Base-by-base conservation (phyloP, 2,797 vertebrate genomes). In the Apodemus agrarius region DNA sequence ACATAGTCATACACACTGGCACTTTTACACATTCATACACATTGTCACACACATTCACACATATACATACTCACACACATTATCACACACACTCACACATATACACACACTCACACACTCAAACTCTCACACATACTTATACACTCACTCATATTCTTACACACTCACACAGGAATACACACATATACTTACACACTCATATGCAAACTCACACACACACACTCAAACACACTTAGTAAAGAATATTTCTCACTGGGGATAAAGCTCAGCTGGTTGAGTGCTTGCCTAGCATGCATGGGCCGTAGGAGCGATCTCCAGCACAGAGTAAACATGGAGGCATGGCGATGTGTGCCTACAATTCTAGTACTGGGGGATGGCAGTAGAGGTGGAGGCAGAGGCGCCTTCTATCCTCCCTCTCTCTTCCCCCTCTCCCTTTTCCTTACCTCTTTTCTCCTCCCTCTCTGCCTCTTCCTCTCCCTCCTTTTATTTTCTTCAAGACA, bases 361-460 rank as follows among this genome's bases (percentile, higher is more conserved):
- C 46, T 13, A 24, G 19, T 49, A 52, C 59, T n/a, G 7, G 40
- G 31, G 6, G 19, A 37, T 22, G 19, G n/a, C 69, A 72, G n/a
- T 72, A 19, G 69, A 72, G 19, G n/a, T 10, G 69, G n/a, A 67
- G 31, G 43, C 6, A 1, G 16, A 6, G 40, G 29, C 14, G 65
- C 29, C 40, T 13, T 65, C 5, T 29, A 43, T 31, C 26, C 29
- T 79, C 14, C 14, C 16, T 1, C 14, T 59, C 16, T 19, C 21
- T 37, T 6, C 11, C 2, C 7, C 2, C 7, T 29, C 1, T 1
- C 24, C 24, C 26, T 63, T 19, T 5, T 31, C 26, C 4, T 83
- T 26, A 10, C 24, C 21, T 31, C 16, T 29, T 40, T 3, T 19
- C 57, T 46, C 43, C 14, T 63, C 29, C 16, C 8, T 29, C 6